These are phyloP conservation scores for Drosophila lowei DNA, from an alignment of 1,140 invertebrate species.

Conservation along the genomic window DNA sequence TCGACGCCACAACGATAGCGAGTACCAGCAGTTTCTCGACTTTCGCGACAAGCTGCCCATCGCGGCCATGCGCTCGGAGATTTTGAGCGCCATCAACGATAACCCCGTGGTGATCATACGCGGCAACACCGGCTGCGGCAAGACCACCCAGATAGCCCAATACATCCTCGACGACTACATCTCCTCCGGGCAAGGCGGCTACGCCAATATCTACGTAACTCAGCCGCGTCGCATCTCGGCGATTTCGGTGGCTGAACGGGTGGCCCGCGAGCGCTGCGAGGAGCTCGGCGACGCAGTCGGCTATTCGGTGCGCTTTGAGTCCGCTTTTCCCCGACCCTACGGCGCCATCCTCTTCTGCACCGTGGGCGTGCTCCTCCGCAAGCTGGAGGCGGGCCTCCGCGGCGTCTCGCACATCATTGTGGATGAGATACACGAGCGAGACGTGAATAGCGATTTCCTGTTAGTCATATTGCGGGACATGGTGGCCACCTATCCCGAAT, in stretches of 20 bases:
- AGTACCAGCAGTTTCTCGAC: slow-evolving; percentile 83
- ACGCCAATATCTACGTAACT: slow-evolving; percentile 95
- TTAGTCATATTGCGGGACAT: slow-evolving; percentile 96
- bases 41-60: slow-evolving; percentile 91
- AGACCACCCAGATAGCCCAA: slow-evolving; percentile 95
- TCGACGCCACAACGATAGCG: slow-evolving; percentile 69
- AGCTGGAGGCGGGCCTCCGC: slow-evolving; percentile 92
- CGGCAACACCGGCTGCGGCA: slow-evolving; percentile 97
- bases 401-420: slow-evolving; percentile 96
- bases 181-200: slow-evolving; percentile 90
- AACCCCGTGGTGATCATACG: slow-evolving; percentile 94
- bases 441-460: slow-evolving; percentile 98
- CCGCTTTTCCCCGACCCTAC: slow-evolving; percentile 93
- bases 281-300: slow-evolving; percentile 91
- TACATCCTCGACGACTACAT: slow-evolving; percentile 98
- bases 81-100: slow-evolving; percentile 93
- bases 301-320: slow-evolving; percentile 97
- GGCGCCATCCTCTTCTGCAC: slow-evolving; percentile 98
- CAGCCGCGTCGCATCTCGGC: slow-evolving; percentile 97
- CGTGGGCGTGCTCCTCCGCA: slow-evolving; percentile 95
- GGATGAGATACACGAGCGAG: slow-evolving; percentile 99
- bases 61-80: slow-evolving; percentile 87
- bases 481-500: slow-evolving; percentile 93
- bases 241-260: slow-evolving; percentile 95
- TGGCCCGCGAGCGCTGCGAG: slow-evolving; percentile 94